Evolutionary conservation across 92 coral and sea anemone species (phyloP), one percentile per base, ranked within the genome.

Genomic region (Virgularia gustaviana): DNA sequence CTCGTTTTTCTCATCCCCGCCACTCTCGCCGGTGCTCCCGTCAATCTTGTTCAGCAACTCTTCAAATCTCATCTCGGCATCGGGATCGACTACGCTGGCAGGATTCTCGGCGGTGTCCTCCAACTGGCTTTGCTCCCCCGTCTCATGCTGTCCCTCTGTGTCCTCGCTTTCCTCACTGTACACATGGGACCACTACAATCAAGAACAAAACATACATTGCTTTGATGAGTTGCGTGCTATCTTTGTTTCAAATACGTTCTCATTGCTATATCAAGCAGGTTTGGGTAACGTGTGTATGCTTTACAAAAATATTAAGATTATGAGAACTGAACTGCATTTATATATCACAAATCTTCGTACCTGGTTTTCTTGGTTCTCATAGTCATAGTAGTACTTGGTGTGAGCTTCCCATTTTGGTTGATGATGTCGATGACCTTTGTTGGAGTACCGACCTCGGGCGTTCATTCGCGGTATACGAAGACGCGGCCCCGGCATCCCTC

Each of bases 1-100:
- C 43, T 83, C 87, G 27, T 15, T 66, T 65, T n/a, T n/a, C n/a
- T 77, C 52, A 25, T 86, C 86, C 9, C 70, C 55, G 33, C 70
- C 55, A 30, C 33, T 75, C 0, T 84, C 86, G 18, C 77, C 85
- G 43, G 76, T 81, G 33, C 79, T 81, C 23, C 31, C 62, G 77
- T 94, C 99, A 76, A 94, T 94, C 80, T 86, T 89, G 71, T 89
- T 94, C 70, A 94, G 74, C 62, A 94, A 73, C 49, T 83, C 79
- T 38, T 94, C 99, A 65, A 94, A 87, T 37, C 87, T 63, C 13
- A 84, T 85, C 5, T 90, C 87, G 11, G 91, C 83, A 7, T 9
- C 79, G 22, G 62, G 77, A 2, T 43, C 63, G 43, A 16, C 32
- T 9, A 43, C 60, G 45, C 30, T n/a, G n/a, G n/a, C n/a, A n/a